A percentile compares a stretch with the other conserved stretches of the same genome.
Evolutionary conservation across 2,113 vertebrate species (phyloP).

Genomic region (Camelus dromedarius): DNA sequence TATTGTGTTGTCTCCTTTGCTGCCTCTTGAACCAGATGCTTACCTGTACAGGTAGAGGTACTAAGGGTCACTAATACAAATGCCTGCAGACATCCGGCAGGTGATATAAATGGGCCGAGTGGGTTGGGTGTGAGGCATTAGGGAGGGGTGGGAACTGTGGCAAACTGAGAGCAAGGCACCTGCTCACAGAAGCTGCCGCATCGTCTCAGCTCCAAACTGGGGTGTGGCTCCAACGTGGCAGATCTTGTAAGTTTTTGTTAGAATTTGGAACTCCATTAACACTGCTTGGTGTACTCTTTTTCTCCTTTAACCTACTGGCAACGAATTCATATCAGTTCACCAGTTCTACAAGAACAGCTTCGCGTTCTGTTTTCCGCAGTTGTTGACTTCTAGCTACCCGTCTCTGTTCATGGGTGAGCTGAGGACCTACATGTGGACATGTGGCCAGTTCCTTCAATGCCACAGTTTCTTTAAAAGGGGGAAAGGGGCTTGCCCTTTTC

Average conservation of each 20-base stretch:
- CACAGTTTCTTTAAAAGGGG: background rate
- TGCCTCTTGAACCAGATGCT: background rate
- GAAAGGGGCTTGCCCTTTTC: background rate
- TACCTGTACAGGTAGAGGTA: background rate
- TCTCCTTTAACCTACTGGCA: background rate
- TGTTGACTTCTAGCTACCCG: background rate
- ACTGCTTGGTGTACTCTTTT: background rate
- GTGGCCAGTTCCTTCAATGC: background rate
- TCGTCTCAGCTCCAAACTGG: background rate
- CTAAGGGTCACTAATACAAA: background rate
- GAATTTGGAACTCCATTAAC: background rate
- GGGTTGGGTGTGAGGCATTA: background rate
- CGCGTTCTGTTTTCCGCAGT: background rate
- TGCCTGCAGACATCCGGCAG: background rate
- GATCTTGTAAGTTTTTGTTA: too few species aligned
- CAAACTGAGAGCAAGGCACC: background rate
- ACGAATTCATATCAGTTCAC: background rate
- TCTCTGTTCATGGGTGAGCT: background rate
- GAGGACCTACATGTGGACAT: background rate
- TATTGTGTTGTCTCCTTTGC: background rate
- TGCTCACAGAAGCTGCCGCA: background rate
- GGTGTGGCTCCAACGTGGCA: rapidly evolving
- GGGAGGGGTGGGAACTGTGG: background rate
- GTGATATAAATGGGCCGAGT: too few species aligned
- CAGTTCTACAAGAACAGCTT: background rate